A percentile compares a stretch with the other conserved stretches of the same genome.
These are phyloP conservation scores for Plebejus anna DNA, from an alignment of 2,888 invertebrate species.

Conservation along the genomic window DNA sequence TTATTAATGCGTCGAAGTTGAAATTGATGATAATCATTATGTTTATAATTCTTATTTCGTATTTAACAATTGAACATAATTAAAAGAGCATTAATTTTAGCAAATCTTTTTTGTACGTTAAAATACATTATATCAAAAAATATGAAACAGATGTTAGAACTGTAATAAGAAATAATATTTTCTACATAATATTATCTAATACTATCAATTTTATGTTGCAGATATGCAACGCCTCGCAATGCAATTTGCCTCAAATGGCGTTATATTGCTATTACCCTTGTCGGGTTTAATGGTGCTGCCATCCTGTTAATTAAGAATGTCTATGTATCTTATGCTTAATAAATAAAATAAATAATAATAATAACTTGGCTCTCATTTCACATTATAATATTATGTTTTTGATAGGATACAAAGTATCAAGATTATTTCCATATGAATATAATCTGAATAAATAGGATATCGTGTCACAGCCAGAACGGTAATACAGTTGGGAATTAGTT, in stretches of 20 bases:
- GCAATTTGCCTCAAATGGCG: background rate
- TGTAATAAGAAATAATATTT: background rate
- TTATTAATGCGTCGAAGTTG: background rate
- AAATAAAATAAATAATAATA: too few species aligned
- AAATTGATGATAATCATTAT: too few species aligned
- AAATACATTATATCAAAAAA: background rate
- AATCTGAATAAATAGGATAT: background rate
- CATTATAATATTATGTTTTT: too few species aligned
- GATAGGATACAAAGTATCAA: background rate
- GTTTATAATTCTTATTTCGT: too few species aligned
- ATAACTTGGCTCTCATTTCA: too few species aligned
- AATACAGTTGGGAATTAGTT: slow-evolving; percentile 6
- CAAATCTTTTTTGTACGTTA: too few species aligned
- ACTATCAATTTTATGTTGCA: background rate
- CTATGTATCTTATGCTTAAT: too few species aligned
- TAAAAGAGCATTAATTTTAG: too few species aligned
- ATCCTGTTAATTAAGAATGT: too few species aligned
- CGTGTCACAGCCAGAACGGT: slow-evolving; percentile 2
- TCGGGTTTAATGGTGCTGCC: too few species aligned
- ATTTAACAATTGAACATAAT: too few species aligned
- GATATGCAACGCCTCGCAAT: background rate
- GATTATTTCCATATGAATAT: background rate
- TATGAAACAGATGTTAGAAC: background rate
- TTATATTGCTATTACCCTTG: too few species aligned
- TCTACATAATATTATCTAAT: background rate